phyloP scores from a whole-genome alignment of 1,140 invertebrate genomes.

The Metopolophium dirhodum region DNA sequence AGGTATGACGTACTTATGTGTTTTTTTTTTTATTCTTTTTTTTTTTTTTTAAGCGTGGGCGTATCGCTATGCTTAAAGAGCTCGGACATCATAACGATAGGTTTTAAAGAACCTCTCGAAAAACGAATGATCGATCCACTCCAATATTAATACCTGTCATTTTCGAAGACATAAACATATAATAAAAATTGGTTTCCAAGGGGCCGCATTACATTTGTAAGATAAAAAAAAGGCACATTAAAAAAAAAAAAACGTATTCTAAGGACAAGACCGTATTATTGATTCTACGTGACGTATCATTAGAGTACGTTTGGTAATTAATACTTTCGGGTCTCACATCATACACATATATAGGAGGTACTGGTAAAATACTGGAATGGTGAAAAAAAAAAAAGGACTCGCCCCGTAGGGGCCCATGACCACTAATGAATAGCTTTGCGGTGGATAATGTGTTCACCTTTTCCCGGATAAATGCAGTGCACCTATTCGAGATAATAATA shows the following conservation, averaged over 20 bases:
- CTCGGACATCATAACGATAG: slow-evolving; percentile 47
- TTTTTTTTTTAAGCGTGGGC: slow-evolving; percentile 32
- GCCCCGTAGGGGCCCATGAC: not conserved
- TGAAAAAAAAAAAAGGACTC: not conserved
- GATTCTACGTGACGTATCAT: slow-evolving; percentile 35
- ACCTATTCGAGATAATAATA: not conserved
- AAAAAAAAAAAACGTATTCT: slow-evolving; percentile 15
- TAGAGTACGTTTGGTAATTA: slow-evolving; percentile 19
- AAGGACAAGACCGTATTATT: slow-evolving; percentile 23
- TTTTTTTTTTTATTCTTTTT: not conserved
- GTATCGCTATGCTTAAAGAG: slow-evolving; percentile 45
- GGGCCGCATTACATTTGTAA: not conserved
- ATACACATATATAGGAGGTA: too few species aligned
- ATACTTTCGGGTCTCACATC: not conserved
- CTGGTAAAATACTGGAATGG: not conserved
- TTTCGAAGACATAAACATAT: slow-evolving; percentile 44
- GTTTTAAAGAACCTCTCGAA: slow-evolving; percentile 41
- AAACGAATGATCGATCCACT: slow-evolving; percentile 51
- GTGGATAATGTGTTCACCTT: not conserved
- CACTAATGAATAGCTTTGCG: slow-evolving; percentile 23
- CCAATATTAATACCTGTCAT: slow-evolving; percentile 57
- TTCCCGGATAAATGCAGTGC: not conserved
- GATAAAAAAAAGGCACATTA: not conserved
- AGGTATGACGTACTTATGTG: not conserved
- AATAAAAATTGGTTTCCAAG: slow-evolving; percentile 34